These are phyloP conservation scores for Rhinoptilus africanus DNA, from an alignment of 2,113 vertebrate genomes.

Conservation along the genomic window DNA sequence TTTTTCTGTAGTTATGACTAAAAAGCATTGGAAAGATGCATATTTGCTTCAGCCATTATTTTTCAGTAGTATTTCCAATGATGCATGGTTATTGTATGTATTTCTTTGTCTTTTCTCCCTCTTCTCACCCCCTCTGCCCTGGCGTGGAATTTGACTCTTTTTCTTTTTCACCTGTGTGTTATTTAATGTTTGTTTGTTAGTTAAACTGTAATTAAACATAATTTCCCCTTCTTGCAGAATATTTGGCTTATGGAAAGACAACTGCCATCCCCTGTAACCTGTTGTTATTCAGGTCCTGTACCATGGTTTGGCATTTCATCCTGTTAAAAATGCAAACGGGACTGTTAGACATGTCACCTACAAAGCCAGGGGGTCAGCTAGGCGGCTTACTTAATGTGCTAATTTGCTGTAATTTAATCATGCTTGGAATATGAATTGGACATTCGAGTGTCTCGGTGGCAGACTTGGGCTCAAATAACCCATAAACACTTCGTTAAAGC, in stretches of 20 bases:
- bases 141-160: not conserved
- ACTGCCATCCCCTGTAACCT: not conserved
- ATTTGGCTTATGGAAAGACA: not conserved
- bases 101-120: not conserved
- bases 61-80: not conserved
- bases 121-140: not conserved
- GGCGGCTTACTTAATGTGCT: constrained; percentile 35
- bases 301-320: not conserved
- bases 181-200: not conserved
- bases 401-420: constrained; percentile 64
- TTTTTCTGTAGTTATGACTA: not conserved
- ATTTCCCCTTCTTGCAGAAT: not conserved
- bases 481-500: not conserved
- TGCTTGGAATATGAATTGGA: constrained; percentile 7
- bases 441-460: not conserved
- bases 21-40: not conserved
- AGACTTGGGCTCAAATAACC: not conserved
- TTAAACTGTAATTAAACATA: not conserved
- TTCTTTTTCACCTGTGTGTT: not conserved
- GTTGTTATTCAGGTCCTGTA: constrained; percentile 16
- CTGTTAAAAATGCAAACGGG: constrained; percentile 50
- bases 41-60: not conserved
- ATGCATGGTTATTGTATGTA: not conserved
- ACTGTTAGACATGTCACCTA: constrained; percentile 43
- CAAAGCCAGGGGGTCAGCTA: constrained; percentile 19